Evolutionary conservation across 2,888 invertebrate species (phyloP), one percentile per base, ranked within the genome.

Genomic region (Cryptus viduatorius): DNA sequence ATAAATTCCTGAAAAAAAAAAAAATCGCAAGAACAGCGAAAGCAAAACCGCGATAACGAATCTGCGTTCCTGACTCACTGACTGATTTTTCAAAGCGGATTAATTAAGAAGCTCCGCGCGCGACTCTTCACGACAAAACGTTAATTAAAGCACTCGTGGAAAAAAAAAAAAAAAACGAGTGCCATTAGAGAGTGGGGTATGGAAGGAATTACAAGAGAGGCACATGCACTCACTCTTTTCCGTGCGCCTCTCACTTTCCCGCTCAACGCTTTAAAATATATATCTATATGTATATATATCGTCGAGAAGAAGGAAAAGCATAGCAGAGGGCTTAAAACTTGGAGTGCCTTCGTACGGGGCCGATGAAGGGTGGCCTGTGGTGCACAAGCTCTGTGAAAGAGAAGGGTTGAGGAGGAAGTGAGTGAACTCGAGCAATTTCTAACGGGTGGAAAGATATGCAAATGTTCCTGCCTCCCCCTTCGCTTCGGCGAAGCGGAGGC

Each of bases 401-500:
- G 79, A 72, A 59, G 75, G 75, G 64, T 48, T 12, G 76, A 73
- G 31, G 79, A 71, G 67, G 64, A 64, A 76, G 76, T n/a, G 67
- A 69, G 68, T 48, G 81, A 82, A 65, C 77, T 16, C 65, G 65
- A 88, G 90, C 89, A 91, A 92, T 91, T 92, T 90, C 91, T 91
- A 91, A 91, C 91, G 89, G 89, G 86, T 90, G 89, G 91, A 91
- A 92, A 92, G 92, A 92, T 93, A 93, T 93, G 93, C 92, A 92
- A 93, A 93, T 92, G 90, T 29, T 29, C 31, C 12, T 29, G 31
- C 12, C 37, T 37, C 5, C 37, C 48, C 48, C 48, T 12, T 48
- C 87, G 65, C 50, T 12, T 16, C 56, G 69, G 88, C 87, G 88
- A 86, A 86, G 88, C 89, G 88, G 86, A 85, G 89, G 88, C 87